phyloP scores from a whole-genome alignment of 1,140 invertebrate genomes.

The Euwallacea similis region DNA sequence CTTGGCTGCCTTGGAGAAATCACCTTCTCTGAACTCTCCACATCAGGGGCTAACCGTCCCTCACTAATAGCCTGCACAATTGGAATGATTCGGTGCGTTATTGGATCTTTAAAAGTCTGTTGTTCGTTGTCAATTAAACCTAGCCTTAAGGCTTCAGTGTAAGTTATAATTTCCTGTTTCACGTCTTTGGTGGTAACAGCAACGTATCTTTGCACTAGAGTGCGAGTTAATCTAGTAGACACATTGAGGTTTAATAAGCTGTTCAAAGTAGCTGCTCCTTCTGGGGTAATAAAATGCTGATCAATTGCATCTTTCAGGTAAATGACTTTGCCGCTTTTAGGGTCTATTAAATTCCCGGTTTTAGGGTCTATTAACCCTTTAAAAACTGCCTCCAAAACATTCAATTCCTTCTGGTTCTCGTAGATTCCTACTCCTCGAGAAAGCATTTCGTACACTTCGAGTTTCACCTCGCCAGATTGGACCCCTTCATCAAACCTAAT shows the following conservation, averaged over 20 bases:
- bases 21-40: conserved; percentile 56
- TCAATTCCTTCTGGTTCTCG: conserved; percentile 74
- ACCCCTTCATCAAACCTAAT: conserved; percentile 72
- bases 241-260: conserved; percentile 82
- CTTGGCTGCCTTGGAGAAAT: conserved; percentile 35
- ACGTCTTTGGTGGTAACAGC: conserved; percentile 68
- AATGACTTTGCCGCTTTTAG: conserved; percentile 72
- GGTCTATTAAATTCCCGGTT: conserved; percentile 82
- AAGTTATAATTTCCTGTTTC: conserved; percentile 68
- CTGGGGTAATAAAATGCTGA: conserved; percentile 78
- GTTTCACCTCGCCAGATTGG: conserved; percentile 66
- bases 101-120: conserved; percentile 79
- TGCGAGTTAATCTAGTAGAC: conserved; percentile 81
- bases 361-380: conserved; percentile 81
- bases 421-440: conserved; percentile 79
- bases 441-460: conserved; percentile 83
- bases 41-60: conserved; percentile 66
- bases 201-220: conserved; percentile 76
- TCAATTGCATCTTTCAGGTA: conserved; percentile 85
- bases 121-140: conserved; percentile 80
- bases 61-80: conserved; percentile 82
- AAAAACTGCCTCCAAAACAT: conserved; percentile 82
- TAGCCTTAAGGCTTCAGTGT: conserved; percentile 73
- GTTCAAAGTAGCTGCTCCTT: conserved; percentile 82
- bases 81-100: conserved; percentile 71